Conservation (phyloP, 1,140 invertebrate species). For the Aricia agestis region DNA sequence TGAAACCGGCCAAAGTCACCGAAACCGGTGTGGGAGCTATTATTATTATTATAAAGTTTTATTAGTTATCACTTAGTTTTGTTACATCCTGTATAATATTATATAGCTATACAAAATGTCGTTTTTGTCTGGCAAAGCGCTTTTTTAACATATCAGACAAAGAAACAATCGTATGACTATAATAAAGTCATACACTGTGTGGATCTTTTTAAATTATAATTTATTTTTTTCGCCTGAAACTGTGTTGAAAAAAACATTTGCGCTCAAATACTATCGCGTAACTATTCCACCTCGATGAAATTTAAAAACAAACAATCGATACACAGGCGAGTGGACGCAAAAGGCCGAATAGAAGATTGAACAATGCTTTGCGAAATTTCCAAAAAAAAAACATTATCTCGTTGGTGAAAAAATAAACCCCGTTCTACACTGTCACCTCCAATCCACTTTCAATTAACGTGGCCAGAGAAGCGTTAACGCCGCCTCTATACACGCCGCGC, state of each 20-base stretch:
- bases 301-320: slow-evolving; percentile 16
- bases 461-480: slow-evolving; percentile 64
- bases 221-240: background rate
- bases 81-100: no score
- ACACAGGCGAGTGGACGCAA: slow-evolving; percentile 9
- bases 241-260: background rate
- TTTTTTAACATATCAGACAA: no score
- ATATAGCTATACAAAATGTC: no score
- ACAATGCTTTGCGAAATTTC: slow-evolving; percentile 46
- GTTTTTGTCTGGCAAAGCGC: no score
- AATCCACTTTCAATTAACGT: slow-evolving; percentile 73
- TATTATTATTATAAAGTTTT: no score
- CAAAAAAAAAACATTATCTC: slow-evolving; percentile 26
- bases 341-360: slow-evolving; percentile 26
- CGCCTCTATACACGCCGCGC: slow-evolving; percentile 41
- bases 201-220: no score
- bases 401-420: slow-evolving; percentile 47
- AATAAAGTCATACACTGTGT: no score
- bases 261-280: background rate
- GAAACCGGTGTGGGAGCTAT: no score
- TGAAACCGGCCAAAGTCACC: no score
- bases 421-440: slow-evolving; percentile 71
- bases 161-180: no score
- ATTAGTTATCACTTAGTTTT: no score
- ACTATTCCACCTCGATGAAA: background rate